Evolutionary conservation across 1,140 invertebrate genomes (phyloP), one percentile per base, ranked within the genome.

Genomic region (Coelopa frigida): DNA sequence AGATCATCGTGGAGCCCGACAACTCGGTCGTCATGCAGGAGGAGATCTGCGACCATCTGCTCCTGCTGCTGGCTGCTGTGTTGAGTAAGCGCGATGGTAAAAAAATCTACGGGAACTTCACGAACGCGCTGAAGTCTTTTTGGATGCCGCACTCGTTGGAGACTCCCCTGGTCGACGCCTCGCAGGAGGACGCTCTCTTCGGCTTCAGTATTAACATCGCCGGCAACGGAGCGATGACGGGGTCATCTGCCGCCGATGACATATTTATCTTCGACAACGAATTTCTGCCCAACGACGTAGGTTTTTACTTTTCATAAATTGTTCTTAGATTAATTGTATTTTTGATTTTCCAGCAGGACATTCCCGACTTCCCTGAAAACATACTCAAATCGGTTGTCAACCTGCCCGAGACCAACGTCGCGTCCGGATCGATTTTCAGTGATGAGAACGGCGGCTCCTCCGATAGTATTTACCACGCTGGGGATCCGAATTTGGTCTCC

Each of bases 1-100:
- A 65, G 43, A 65, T 68, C 5, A 62, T 68, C 10, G 55, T 68
- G 15, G 65, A 68, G 42, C 54, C 64, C 0, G 64, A 68, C 32
- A 68, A 68, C 21, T 68, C 64, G 2, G 46, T 68, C 12, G 61
- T 59, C 6, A 62, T 68, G 61, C 59, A 68, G 49, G 56, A 67
- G 22, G 64, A 67, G 37, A 62, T 67, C n/a, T 68, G 64, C 46
- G 64, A 68, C 39, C 64, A 68, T 49, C 27, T 68, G 32, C 32
- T 68, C 22, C 43, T 68, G 11, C 53, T 68, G 4, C 31, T 68
- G 1, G 64, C 64, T 0, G 64, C 54, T 1, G 58, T 68, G 15
- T 44, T 68, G 0, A 68, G 59, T 36, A 58, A 56, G 2, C 63
- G 58, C 0, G 53, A 60, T 5, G 57, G 57, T 12, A 59, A 65